Percentiles rank a stretch among this genome's conserved stretches.
Conservation (phyloP, 2,113 vertebrate species). For the Motacilla tschutschensis region DNA sequence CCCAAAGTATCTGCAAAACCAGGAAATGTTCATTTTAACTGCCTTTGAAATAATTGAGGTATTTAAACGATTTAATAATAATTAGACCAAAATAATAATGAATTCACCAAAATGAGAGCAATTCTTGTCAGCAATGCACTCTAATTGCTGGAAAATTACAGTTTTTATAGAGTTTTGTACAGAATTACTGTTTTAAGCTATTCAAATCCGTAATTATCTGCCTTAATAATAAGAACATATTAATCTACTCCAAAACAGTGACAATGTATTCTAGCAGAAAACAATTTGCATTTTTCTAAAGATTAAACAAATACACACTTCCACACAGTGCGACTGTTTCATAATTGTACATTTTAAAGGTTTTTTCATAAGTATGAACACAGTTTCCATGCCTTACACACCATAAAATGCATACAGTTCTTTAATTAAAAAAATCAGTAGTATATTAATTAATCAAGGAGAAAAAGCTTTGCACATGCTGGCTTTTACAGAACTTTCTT, state of each 20-base stretch:
- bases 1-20: neutral
- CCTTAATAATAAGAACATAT: neutral
- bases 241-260: neutral
- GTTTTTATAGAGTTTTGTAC: neutral
- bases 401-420: neutral
- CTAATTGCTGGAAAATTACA: constrained; percentile 44
- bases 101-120: constrained; percentile 5
- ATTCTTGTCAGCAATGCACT: neutral
- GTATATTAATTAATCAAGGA: neutral
- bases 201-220: constrained; percentile 11
- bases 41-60: neutral
- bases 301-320: neutral
- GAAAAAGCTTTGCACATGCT: neutral
- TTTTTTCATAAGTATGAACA: neutral
- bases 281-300: neutral
- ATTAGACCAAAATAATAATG: constrained; percentile 32
- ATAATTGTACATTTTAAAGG: neutral
- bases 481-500: neutral
- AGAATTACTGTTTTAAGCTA: neutral
- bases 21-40: neutral
- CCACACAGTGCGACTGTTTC: neutral
- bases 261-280: neutral
- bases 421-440: neutral
- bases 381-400: neutral
- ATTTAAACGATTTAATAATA: constrained; percentile 27